Conservation (phyloP, 30 jellyfish, hydroid and myxozoan species). For the Rhopilema esculentum region DNA sequence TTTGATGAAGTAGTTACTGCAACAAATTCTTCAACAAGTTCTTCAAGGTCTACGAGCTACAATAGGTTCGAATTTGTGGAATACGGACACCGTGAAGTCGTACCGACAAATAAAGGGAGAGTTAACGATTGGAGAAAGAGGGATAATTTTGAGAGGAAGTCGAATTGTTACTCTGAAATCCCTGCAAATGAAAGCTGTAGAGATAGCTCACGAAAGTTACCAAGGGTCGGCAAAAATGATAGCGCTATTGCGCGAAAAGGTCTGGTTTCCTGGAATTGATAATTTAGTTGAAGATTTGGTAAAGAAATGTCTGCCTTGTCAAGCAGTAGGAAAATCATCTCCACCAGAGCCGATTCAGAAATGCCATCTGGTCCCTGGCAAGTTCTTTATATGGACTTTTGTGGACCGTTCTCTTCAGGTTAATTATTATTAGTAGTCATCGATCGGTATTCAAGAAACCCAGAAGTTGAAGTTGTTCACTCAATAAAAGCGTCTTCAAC, state of each 20-base stretch:
- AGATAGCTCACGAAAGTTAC: constrained; percentile 41
- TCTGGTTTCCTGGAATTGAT: constrained; percentile 36
- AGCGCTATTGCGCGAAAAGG: too few species aligned
- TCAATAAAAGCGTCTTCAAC: constrained; percentile 27
- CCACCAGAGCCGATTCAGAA: constrained; percentile 32
- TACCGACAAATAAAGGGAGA: not conserved
- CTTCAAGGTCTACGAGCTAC: not conserved
- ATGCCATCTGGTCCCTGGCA: constrained; percentile 57
- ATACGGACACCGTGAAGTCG: not conserved
- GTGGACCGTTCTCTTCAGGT: constrained; percentile 32
- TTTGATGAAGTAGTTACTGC: too few species aligned
- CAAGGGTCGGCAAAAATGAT: constrained; percentile 29
- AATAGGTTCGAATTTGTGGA: constrained; percentile 10
- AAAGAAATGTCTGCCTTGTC: constrained; percentile 30
- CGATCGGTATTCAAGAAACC: constrained; percentile 45
- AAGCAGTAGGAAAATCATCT: constrained; percentile 20
- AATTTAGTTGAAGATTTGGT: not conserved
- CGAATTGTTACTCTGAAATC: constrained; percentile 21
- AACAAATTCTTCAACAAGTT: not conserved
- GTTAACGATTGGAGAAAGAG: constrained; percentile 27
- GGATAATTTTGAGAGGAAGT: constrained; percentile 30
- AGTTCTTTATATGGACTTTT: constrained; percentile 22
- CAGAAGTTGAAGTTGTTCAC: constrained; percentile 53
- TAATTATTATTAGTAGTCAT: constrained; percentile 6
- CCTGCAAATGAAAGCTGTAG: constrained; percentile 19